These are phyloP conservation scores for Drosophila aff. DNA, from an alignment of 1,140 invertebrate genomes.

Conservation along the genomic window DNA sequence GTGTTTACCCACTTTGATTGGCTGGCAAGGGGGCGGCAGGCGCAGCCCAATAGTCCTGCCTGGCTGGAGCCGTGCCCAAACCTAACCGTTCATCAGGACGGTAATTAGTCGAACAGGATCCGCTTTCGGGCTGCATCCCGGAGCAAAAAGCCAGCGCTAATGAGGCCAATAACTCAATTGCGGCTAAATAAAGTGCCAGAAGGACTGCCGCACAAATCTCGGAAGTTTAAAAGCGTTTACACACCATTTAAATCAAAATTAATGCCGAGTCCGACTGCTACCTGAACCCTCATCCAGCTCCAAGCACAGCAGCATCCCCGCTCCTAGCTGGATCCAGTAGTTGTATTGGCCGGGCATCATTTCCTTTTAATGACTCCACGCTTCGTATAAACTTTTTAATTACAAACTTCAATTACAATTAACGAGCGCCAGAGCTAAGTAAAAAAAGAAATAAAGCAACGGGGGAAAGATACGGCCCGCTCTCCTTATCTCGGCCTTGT, in stretches of 20 bases:
- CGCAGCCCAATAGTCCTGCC: conserved; percentile 10
- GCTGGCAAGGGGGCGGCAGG: conserved; percentile 28
- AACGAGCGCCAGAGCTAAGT: conserved; percentile 56
- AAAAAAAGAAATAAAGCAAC: conserved; percentile 33
- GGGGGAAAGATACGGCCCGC: background rate
- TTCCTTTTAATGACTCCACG: conserved; percentile 75
- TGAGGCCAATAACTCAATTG: conserved; percentile 76
- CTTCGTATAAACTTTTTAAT: conserved; percentile 79
- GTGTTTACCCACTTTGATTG: conserved; percentile 64
- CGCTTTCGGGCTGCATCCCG: conserved; percentile 38
- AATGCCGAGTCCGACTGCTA: conserved; percentile 45
- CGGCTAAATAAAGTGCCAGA: conserved; percentile 46
- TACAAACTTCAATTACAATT: conserved; percentile 83
- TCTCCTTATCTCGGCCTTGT: conserved; percentile 20
- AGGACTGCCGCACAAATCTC: conserved; percentile 49
- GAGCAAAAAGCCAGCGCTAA: conserved; percentile 46
- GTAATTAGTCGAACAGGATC: conserved; percentile 42
- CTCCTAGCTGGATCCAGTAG: conserved; percentile 3
- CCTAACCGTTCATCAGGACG: conserved; percentile 36
- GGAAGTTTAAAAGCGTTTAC: conserved; percentile 71
- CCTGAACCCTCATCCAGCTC: conserved; percentile 25
- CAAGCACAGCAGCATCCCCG: background rate
- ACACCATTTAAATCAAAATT: conserved; percentile 80
- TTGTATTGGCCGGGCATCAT: conserved; percentile 65
- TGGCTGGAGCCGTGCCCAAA: background rate